Evolutionary conservation across 1,140 invertebrate species (phyloP), one percentile per base, ranked within the genome.

Genomic region (Drosophila pseudoananassae): DNA sequence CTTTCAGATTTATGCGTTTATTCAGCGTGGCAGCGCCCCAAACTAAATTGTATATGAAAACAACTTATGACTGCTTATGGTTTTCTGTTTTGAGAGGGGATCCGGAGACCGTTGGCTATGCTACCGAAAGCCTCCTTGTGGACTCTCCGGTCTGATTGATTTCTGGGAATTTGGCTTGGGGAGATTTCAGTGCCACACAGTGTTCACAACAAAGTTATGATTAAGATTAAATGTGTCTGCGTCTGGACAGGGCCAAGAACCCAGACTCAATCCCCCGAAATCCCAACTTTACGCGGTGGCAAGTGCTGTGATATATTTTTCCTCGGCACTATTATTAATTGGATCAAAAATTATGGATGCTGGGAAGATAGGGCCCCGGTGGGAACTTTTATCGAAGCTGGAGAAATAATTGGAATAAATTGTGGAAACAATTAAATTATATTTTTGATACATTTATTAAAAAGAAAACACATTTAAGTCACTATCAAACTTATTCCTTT

Each of bases 1-100:
- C 71, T 80, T 73, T 78, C 61, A 79, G 84, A 89, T 89, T 89
- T 89, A 89, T 90, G 85, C 78, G 69, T 81, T 84, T 83, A 83
- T 82, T 75, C 75, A 76, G 72, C 47, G 40, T 52, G 79, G 80
- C 80, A 84, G 76, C 80, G 76, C 71, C 76, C 59, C 65, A 33
- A 36, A 53, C 20, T 38, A 20, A 55, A 60, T 52, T 50, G 65
- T 56, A 73, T 15, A 14, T 17, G 38, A 40, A 40, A 65, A 78
- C 81, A 75, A 80, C 82, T 87, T 87, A 87, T 87, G 83, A 76
- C 61, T 80, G 82, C 60, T 33, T 52, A 72, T 49, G 33, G 56
- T 36, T 27, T 69, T 29, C 36, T 6, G 27, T 23, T 12, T 51
- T 25, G 25, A 25, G 27, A 36, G 58, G 51, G 60, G 61, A 45